A percentile compares a stretch with the other conserved stretches of the same genome.
These are phyloP conservation scores for Pollicipes pollicipes DNA, from an alignment of 1,140 invertebrate species.

Conservation along the genomic window DNA sequence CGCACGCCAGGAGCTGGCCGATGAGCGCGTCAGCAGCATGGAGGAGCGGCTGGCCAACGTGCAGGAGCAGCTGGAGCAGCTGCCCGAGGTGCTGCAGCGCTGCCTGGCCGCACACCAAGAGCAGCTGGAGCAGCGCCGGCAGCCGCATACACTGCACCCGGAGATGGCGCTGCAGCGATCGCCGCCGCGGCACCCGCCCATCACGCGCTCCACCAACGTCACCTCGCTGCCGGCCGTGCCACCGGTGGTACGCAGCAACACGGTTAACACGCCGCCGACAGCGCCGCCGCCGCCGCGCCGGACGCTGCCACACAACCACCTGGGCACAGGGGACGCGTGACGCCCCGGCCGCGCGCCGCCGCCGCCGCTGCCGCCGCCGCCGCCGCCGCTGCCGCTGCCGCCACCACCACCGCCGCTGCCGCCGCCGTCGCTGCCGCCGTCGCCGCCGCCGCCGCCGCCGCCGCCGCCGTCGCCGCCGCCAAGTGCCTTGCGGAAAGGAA, in stretches of 20 bases:
- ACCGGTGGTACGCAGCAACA: conserved; percentile 14
- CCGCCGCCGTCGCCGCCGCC: too few relatives aligned
- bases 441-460: too few relatives aligned
- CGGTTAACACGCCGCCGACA: conserved; percentile 10
- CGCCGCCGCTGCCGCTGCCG: too few relatives aligned
- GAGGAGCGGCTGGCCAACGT: conserved; percentile 68
- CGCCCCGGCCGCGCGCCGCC: too few relatives aligned
- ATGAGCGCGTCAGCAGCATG: conserved; percentile 63
- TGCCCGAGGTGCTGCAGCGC: conserved; percentile 60
- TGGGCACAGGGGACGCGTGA: neutral
- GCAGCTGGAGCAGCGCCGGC: conserved; percentile 16
- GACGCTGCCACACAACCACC: neutral
- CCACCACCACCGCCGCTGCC: too few relatives aligned
- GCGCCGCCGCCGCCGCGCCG: conserved; percentile 13
- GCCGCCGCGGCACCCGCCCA: conserved; percentile 11
- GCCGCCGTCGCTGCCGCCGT: too few relatives aligned
- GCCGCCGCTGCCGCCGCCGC: too few relatives aligned
- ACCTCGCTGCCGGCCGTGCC: conserved; percentile 15
- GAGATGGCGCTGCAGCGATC: conserved; percentile 18
- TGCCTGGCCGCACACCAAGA: conserved; percentile 20
- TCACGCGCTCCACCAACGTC: conserved; percentile 13
- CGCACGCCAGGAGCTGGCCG: conserved; percentile 67
- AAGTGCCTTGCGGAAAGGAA: neutral
- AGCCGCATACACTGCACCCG: conserved; percentile 19
- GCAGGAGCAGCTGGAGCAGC: conserved; percentile 54